These are phyloP conservation scores for Myiozetetes cayanensis DNA, from an alignment of 2,113 vertebrate species.

Conservation along the genomic window DNA sequence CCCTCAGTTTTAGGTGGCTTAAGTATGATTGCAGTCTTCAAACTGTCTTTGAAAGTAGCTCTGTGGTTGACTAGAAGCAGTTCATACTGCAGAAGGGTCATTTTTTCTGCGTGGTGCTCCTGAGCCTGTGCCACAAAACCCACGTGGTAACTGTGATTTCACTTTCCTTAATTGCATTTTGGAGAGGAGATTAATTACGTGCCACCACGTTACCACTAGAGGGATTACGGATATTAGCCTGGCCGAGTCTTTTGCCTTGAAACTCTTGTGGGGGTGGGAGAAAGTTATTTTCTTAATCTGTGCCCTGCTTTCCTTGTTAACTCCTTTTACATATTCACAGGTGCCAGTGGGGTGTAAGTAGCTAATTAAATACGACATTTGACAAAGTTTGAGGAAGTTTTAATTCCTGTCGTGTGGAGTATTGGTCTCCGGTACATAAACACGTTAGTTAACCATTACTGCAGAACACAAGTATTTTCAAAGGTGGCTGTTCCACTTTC, in stretches of 20 bases:
- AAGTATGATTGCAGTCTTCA: background rate
- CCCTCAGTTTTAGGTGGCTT: background rate
- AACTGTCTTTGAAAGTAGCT: background rate
- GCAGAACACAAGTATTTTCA: background rate
- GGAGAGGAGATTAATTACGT: conserved; percentile 45
- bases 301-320: conserved; percentile 19
- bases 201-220: conserved; percentile 14
- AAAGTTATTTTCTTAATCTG: conserved; percentile 27
- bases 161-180: conserved; percentile 41
- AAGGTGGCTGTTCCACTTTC: background rate
- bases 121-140: background rate
- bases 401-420: conserved; percentile 6
- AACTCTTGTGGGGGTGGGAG: background rate
- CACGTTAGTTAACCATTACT: conserved; percentile 47
- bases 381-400: conserved; percentile 22
- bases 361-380: background rate
- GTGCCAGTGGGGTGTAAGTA: background rate
- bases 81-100: background rate
- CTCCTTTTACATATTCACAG: background rate
- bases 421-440: background rate
- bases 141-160: background rate
- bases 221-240: conserved; percentile 38
- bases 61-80: background rate
- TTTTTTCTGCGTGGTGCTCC: background rate
- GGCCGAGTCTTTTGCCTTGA: background rate